Evolutionary conservation across 2,888 invertebrate species (phyloP), one percentile per base, ranked within the genome.

Genomic region (Agrochola lota): DNA sequence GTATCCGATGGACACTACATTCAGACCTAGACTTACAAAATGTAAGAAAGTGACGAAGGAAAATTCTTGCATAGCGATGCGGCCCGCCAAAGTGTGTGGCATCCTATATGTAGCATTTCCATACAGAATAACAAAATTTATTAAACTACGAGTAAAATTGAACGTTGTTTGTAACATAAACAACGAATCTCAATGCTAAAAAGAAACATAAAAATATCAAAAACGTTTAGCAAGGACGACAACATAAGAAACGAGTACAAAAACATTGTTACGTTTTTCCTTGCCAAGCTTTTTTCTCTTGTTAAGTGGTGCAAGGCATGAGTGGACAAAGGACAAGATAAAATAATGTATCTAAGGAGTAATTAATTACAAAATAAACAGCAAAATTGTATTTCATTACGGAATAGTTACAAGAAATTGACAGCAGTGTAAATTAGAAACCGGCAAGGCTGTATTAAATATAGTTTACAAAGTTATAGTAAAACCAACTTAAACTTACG

Each of bases 251-350:
- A 71, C 76, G 71, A 81, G 91, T 90, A 91, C 91, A 93, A 89
- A 92, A 93, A 92, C 91, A 91, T 91, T 92, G 90, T 92, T 91
- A 91, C 91, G 90, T 90, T 89, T 89, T 89, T 88, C 90, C 90
- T 92, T 93, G 93, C 91, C 92, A 92, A 90, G 89, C 84, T 89
- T 89, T 87, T 75, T 83, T 81, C 70, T 78, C 74, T 80, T 78
- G 73, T 71, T 81, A 74, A 17, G 5, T 60, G 74, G 80, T 70
- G 12, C 71, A 86, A 89, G 84, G 64, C 72, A 76, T 69, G 68
- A 63, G 87, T 46, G 20, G 2, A 12, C 0, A 3, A 26, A 30
- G 57, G 0, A n/a, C 2, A 3, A 6, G 8, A n/a, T 7, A 63
- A 75, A 30, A 52, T 43, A n/a, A 69, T 23, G 11, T 64, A 30